Evolutionary conservation across 2,888 invertebrate species (phyloP).

Genomic region (Brassicogethes aeneus): DNA sequence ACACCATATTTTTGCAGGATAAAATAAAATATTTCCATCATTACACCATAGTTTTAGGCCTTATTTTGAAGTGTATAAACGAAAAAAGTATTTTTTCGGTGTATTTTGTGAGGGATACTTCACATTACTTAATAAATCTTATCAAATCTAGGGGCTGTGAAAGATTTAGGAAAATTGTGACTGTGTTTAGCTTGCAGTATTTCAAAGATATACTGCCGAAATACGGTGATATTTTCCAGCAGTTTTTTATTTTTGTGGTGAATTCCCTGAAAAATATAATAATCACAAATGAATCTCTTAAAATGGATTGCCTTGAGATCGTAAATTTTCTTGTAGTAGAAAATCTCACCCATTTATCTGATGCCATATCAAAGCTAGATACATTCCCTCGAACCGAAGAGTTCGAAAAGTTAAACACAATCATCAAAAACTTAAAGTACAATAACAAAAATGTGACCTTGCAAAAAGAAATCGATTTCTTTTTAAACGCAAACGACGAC

Average conservation of each 20-base stretch:
- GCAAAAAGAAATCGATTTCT: conserved; percentile 43
- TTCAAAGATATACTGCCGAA: conserved; percentile 40
- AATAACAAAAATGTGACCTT: conserved; percentile 26
- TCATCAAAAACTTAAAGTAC: conserved; percentile 34
- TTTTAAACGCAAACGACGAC: conserved; percentile 40
- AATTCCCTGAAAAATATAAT: conserved; percentile 40
- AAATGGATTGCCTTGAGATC: conserved; percentile 36
- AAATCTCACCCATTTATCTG: too few relatives aligned
- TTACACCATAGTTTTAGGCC: conserved; percentile 37
- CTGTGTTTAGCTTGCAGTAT: conserved; percentile 41
- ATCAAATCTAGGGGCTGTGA: conserved; percentile 38
- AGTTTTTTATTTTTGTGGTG: conserved; percentile 46
- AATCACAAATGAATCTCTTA: conserved; percentile 28
- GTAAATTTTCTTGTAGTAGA: conserved; percentile 48
- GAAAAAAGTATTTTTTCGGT: conserved; percentile 37
- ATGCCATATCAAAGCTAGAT: conserved; percentile 44
- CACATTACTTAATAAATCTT: conserved; percentile 45
- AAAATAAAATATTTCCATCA: conserved; percentile 32
- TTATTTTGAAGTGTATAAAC: conserved; percentile 36
- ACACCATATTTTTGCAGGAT: conserved; percentile 43
- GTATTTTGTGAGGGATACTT: conserved; percentile 49
- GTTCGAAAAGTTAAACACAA: conserved; percentile 32
- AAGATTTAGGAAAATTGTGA: conserved; percentile 29
- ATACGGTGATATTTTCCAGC: conserved; percentile 39
- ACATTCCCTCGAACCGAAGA: conserved; percentile 42